A percentile compares a stretch with the other conserved stretches of the same genome.
Evolutionary conservation across 2,113 vertebrate species (phyloP).

Genomic region (Coracopsis vasa): DNA sequence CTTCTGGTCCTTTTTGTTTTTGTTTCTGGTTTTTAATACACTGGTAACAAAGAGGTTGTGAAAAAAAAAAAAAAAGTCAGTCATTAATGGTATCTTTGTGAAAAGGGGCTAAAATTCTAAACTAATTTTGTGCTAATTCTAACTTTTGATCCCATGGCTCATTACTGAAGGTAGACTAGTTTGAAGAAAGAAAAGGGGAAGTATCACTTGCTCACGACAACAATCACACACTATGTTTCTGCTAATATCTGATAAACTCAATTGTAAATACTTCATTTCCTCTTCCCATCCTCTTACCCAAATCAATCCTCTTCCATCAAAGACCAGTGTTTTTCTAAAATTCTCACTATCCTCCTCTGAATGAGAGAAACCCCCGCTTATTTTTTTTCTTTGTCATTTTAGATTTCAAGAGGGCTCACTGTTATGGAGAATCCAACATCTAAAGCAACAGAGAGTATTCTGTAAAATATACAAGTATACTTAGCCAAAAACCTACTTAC

Average conservation of each 20-base stretch:
- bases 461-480: not conserved
- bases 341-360: not conserved
- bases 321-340: not conserved
- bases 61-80: too few species aligned
- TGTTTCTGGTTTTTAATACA: not conserved
- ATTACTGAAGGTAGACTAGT: not conserved
- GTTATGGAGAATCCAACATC: not conserved
- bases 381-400: not conserved
- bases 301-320: not conserved
- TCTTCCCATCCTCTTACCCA: not conserved
- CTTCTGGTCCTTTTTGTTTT: not conserved
- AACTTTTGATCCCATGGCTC: not conserved
- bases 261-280: not conserved
- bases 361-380: rapidly evolving
- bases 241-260: not conserved
- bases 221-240: not conserved
- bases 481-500: conserved; percentile 49
- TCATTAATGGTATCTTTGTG: not conserved
- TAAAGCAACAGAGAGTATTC: not conserved
- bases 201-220: not conserved
- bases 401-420: not conserved
- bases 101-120: not conserved
- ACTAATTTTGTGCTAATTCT: not conserved
- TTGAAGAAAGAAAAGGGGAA: not conserved
- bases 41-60: not conserved